A percentile compares a stretch with the other conserved stretches of the same genome.
Evolutionary conservation across 2,888 invertebrate genomes (phyloP).

Genomic region (Chelonus formosanus): DNA sequence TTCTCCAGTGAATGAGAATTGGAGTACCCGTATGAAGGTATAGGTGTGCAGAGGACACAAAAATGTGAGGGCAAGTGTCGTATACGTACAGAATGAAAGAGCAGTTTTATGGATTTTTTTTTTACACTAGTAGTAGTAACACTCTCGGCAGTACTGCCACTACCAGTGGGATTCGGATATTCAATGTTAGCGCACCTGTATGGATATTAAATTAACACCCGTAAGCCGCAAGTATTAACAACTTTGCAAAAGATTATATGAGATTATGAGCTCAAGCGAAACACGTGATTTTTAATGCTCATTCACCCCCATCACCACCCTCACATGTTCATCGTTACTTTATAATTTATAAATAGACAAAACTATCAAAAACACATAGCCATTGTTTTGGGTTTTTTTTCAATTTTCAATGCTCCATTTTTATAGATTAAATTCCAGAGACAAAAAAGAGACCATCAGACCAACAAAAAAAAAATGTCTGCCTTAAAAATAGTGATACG

Average conservation of each 20-base stretch:
- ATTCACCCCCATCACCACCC: constrained; percentile 26
- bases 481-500: constrained; percentile 8
- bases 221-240: constrained; percentile 66
- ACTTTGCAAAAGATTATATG: constrained; percentile 66
- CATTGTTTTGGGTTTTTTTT: background rate
- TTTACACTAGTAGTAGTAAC: constrained; percentile 43
- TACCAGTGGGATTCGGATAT: constrained; percentile 64
- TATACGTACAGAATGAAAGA: constrained; percentile 34
- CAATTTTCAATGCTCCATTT: background rate
- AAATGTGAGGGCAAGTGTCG: constrained; percentile 31
- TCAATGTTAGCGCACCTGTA: constrained; percentile 66
- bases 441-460: background rate
- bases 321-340: constrained; percentile 24
- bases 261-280: constrained; percentile 66
- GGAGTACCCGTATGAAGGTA: constrained; percentile 1
- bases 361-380: constrained; percentile 15
- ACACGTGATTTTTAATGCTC: constrained; percentile 65
- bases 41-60: constrained; percentile 19
- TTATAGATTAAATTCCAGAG: background rate
- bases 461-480: background rate
- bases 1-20: constrained; percentile 28
- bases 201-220: constrained; percentile 66
- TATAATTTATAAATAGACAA: constrained; percentile 53
- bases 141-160: constrained; percentile 41
- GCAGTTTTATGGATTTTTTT: constrained; percentile 64